Conservation (phyloP, 2,888 invertebrate genomes). For the Mimumesa dahlbomi region DNA sequence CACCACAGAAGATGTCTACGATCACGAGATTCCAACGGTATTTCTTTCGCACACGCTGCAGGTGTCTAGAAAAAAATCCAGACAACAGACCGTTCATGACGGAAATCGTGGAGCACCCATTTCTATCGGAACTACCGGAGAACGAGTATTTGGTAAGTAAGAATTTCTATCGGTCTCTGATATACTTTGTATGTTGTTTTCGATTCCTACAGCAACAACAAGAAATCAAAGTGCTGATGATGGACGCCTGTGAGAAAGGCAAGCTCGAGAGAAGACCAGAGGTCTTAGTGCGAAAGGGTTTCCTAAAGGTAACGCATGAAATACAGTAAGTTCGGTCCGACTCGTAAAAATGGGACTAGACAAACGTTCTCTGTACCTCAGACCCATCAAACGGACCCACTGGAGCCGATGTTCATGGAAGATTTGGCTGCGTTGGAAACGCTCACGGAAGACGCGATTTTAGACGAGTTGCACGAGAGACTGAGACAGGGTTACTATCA, state of each 20-base stretch:
- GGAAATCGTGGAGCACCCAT: conserved; percentile 93
- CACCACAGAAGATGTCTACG: too few species aligned
- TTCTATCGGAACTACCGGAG: conserved; percentile 88
- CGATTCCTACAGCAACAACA: conserved; percentile 89
- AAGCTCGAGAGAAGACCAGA: conserved; percentile 81
- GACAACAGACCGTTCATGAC: conserved; percentile 92
- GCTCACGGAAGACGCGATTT: conserved; percentile 87
- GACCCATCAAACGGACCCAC: conserved; percentile 79
- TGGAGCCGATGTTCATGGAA: conserved; percentile 90
- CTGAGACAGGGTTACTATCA: conserved; percentile 86
- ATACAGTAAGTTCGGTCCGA: too few species aligned
- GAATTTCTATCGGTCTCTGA: neutral
- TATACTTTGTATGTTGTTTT: conserved; percentile 25
- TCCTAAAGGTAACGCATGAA: conserved; percentile 73
- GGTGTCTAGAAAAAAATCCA: conserved; percentile 92
- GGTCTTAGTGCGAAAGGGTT: conserved; percentile 80
- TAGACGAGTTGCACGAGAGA: conserved; percentile 87
- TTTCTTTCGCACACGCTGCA: conserved; percentile 71
- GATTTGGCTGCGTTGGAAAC: conserved; percentile 90
- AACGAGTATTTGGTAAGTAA: conserved; percentile 88
- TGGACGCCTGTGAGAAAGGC: conserved; percentile 81
- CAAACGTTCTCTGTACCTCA: conserved; percentile 33
- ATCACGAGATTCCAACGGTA: neutral
- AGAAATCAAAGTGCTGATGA: conserved; percentile 85
- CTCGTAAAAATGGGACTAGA: too few species aligned